Evolutionary conservation across 2,113 vertebrate genomes (phyloP).

Genomic region (Phalacrocorax aristotelis): DNA sequence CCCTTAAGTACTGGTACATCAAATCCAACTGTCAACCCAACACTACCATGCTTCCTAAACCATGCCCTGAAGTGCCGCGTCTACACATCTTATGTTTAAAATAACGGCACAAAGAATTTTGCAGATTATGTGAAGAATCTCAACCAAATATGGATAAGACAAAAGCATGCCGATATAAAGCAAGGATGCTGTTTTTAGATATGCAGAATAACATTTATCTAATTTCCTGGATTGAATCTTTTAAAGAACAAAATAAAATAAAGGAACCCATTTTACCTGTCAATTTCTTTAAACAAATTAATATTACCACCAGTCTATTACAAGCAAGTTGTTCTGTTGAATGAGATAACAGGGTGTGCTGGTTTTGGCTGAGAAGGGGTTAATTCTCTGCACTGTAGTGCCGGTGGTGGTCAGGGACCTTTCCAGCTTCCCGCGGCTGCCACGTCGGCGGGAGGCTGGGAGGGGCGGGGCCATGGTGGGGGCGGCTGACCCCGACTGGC

Average conservation of each 20-base stretch:
- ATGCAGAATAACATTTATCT: not conserved
- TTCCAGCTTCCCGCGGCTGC: no score
- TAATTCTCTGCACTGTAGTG: no score
- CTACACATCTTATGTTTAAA: not conserved
- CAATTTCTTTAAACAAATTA: not conserved
- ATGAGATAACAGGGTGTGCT: not conserved
- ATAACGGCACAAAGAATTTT: not conserved
- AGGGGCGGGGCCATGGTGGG: no score
- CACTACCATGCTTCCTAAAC: no score
- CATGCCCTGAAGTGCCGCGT: no score
- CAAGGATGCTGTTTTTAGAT: not conserved
- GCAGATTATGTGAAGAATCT: not conserved
- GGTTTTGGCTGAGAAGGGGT: no score
- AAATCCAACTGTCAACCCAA: no score
- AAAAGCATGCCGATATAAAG: not conserved
- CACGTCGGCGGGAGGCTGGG: no score
- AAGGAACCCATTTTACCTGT: not conserved
- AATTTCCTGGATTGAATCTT: not conserved
- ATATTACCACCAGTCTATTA: not conserved
- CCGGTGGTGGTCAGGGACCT: no score
- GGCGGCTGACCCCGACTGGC: no score
- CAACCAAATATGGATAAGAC: not conserved
- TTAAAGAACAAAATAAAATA: constrained; percentile 16
- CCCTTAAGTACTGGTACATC: no score
- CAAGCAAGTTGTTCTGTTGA: not conserved